Percentiles rank a stretch among this genome's conserved stretches.
phyloP scores from a whole-genome alignment of 2,113 vertebrate species.

The Aegypius monachus region DNA sequence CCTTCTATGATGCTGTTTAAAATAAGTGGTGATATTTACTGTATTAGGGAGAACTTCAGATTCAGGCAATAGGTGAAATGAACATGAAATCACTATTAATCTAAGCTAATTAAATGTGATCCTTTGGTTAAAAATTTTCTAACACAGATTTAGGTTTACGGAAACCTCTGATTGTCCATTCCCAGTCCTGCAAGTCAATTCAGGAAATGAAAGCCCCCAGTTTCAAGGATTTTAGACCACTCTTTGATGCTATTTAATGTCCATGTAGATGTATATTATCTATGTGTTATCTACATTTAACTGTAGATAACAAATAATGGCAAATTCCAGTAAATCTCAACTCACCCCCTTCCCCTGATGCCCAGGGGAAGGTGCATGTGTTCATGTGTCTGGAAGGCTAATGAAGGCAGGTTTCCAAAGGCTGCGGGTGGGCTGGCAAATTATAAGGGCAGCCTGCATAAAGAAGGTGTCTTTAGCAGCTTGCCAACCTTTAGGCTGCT shows the following conservation, averaged over 20 bases:
- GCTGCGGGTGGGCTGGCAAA: background rate
- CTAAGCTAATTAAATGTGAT: background rate
- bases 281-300: background rate
- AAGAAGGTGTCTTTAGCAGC: background rate
- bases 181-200: background rate
- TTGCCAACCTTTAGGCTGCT: background rate
- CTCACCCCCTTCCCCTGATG: background rate
- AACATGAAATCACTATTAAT: background rate
- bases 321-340: background rate
- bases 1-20: background rate
- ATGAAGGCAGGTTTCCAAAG: background rate
- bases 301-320: background rate
- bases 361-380: rapidly evolving
- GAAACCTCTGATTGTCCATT: background rate
- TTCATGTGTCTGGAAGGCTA: background rate
- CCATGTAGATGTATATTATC: background rate
- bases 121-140: background rate
- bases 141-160: rapidly evolving
- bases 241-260: background rate
- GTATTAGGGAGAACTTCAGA: background rate
- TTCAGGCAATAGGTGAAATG: background rate
- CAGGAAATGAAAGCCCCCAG: background rate
- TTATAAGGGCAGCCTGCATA: background rate
- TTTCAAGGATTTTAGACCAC: background rate
- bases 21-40: background rate